These are phyloP conservation scores for Puntigrus tetrazona DNA, from an alignment of 2,113 vertebrate species.

Conservation along the genomic window DNA sequence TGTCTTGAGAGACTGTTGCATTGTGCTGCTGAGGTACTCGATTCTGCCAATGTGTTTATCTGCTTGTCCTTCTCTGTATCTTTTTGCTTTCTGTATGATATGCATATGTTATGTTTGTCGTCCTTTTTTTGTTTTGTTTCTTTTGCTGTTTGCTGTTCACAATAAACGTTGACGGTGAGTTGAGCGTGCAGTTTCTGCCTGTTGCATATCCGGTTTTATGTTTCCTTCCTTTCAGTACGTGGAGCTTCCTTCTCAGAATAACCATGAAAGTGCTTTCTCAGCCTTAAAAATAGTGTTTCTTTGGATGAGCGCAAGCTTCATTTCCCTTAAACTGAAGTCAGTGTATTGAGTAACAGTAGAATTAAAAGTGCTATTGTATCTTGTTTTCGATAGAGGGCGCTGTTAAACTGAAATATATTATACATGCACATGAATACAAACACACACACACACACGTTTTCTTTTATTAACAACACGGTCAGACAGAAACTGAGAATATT, in stretches of 20 bases:
- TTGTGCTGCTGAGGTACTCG: slow-evolving; percentile 64
- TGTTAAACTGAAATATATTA: not conserved
- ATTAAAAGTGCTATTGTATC: not conserved
- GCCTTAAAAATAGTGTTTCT: not conserved
- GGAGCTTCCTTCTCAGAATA: not conserved
- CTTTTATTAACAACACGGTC: too few species aligned
- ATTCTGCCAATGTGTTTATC: slow-evolving; percentile 51
- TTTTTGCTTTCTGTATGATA: slow-evolving; percentile 52
- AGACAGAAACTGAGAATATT: too few species aligned
- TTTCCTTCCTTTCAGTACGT: not conserved
- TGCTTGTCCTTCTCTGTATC: slow-evolving; percentile 58
- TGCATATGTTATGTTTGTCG: slow-evolving; percentile 17
- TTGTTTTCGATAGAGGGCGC: not conserved
- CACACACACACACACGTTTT: too few species aligned
- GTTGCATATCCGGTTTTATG: not conserved
- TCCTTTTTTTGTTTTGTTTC: slow-evolving; percentile 30
- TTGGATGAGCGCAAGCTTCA: not conserved
- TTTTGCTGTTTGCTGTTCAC: slow-evolving; percentile 41
- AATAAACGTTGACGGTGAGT: slow-evolving; percentile 38
- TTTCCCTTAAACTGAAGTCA: not conserved
- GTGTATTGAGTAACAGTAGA: not conserved
- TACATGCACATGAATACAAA: too few species aligned
- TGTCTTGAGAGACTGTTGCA: slow-evolving; percentile 64
- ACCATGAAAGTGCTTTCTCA: not conserved
- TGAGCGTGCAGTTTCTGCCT: not conserved